Conservation (phyloP, 2,113 vertebrate species). For the Ochotona curzoniae region DNA sequence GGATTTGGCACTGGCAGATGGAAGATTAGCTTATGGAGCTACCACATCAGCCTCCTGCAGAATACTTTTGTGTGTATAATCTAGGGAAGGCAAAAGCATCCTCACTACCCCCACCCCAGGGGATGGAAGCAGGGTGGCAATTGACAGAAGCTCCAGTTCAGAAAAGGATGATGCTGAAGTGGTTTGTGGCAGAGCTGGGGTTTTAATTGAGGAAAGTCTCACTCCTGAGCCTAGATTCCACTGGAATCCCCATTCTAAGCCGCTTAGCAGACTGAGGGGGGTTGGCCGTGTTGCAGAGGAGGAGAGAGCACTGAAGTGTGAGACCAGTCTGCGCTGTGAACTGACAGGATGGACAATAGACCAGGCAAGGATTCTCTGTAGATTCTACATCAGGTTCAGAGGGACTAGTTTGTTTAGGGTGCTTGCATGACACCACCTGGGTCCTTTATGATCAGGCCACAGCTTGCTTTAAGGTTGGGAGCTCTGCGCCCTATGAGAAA, state of each 20-base stretch:
- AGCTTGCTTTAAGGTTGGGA: not conserved
- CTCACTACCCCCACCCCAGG: not conserved
- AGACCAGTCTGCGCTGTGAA: not conserved
- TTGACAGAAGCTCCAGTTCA: not conserved
- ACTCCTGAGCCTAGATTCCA: not conserved
- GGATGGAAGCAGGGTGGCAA: not conserved
- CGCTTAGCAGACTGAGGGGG: not conserved
- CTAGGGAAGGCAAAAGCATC: not conserved
- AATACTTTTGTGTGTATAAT: constrained; percentile 18
- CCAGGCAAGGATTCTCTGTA: accelerated
- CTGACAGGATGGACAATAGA: not conserved
- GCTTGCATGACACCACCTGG: not conserved
- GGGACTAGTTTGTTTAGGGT: not conserved
- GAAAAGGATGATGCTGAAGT: not conserved
- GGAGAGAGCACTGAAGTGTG: not conserved
- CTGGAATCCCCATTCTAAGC: not conserved
- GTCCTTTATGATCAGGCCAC: not conserved
- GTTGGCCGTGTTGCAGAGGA: too few relatives aligned
- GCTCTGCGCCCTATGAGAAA: not conserved
- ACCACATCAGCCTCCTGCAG: not conserved
- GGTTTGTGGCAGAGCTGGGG: not conserved
- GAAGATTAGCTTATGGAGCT: too few relatives aligned
- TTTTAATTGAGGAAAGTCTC: not conserved
- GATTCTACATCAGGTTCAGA: not conserved
- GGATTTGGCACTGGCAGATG: too few relatives aligned